Evolutionary conservation across 2,797 vertebrate species (phyloP), one percentile per base, ranked within the genome.

Genomic region (Gymnothorax reevesii): DNA sequence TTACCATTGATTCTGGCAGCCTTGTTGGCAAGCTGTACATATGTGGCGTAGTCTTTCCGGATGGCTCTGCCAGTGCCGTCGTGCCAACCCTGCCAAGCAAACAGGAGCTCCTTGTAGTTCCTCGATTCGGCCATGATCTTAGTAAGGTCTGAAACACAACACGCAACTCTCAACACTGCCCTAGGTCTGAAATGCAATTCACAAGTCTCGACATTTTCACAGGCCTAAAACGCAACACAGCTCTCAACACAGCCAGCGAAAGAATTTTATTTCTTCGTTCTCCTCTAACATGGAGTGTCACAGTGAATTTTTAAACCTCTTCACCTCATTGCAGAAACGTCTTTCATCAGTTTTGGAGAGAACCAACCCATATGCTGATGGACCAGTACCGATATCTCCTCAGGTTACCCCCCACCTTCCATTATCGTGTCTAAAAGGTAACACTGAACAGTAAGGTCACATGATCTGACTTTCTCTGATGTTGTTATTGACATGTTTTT

Each of bases 11-110:
- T 95, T 52, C 2, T 8, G 0, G 98, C 98, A 9, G 98, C 98
- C 92, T 97, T 95, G 95, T 99, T 99, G 94, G 97, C 96, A 86
- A 99, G 94, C 57, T 96, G 93, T 84, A 99, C 98, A 0, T 99
- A 99, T 96, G 94, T 93, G 80, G 95, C 94, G 93, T 96, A 99
- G 86, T 91, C 90, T 20, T 83, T 84, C 54, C 96, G 97, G 73
- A 99, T 94, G 27, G 93, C 87, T 92, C 96, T 96, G 82, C 99
- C 99, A 7, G 97, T 97, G 54, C 93, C 92, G 62, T 99, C 96
- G 79, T 97, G 92, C 99, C 99, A 99, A 88, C 96, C 96, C 92
- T 98, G 96, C 99, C 99, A 99, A 5, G 92, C 97, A 64, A 98
- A 98, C 17, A 98, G 88, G 60, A 99, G 94, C 69, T 98, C 96